Percentiles rank a stretch among this genome's conserved stretches.
These are phyloP conservation scores for Austrofundulus limnaeus DNA, from an alignment of 2,113 vertebrate species.

Conservation along the genomic window DNA sequence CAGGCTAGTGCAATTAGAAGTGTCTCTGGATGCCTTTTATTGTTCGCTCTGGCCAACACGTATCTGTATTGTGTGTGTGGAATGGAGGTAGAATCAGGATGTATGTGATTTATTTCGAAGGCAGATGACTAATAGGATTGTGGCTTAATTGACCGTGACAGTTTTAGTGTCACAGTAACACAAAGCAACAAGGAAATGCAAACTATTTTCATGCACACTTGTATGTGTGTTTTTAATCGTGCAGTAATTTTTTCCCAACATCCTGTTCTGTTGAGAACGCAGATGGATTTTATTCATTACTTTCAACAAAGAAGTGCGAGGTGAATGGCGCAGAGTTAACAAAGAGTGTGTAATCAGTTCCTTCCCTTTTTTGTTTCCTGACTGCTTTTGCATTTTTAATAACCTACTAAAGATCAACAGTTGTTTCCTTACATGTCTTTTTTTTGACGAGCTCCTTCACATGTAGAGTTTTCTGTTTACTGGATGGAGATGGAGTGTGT, in stretches of 20 bases:
- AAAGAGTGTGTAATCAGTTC: neutral
- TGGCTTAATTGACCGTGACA: constrained; percentile 14
- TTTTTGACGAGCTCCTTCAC: neutral
- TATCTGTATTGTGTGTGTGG: neutral
- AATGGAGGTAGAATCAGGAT: neutral
- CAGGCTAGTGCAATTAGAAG: constrained; percentile 46
- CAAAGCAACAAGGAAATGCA: neutral
- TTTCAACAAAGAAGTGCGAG: no score
- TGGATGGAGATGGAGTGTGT: neutral
- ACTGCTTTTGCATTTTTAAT: neutral
- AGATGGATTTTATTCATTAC: neutral
- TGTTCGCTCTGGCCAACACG: constrained; percentile 7
- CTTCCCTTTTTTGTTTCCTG: neutral
- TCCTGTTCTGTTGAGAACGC: no score
- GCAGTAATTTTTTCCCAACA: no score
- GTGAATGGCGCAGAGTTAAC: no score
- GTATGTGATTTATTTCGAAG: constrained; percentile 7
- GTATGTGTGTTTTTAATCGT: neutral
- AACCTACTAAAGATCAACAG: neutral
- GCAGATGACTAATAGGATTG: constrained; percentile 17
- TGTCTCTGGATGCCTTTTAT: constrained; percentile 39
- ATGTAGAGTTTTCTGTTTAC: neutral
- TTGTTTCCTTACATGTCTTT: neutral
- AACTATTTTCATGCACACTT: neutral
- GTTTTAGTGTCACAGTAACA: constrained; percentile 9